Evolutionary conservation across 2,888 invertebrate species (phyloP), one percentile per base, ranked within the genome.

Genomic region (Calameuta idolon): DNA sequence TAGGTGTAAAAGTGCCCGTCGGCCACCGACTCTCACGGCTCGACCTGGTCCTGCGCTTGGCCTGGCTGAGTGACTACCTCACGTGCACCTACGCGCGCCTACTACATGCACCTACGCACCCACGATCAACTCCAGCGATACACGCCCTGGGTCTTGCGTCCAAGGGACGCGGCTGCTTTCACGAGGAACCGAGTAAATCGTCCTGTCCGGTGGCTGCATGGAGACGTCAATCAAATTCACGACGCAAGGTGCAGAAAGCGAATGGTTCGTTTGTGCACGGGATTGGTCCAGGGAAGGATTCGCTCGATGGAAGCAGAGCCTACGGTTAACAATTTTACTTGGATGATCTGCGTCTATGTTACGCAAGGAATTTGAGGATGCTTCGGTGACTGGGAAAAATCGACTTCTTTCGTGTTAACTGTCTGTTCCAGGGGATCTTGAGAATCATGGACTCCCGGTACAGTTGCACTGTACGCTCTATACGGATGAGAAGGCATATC

Each of bases 1-100:
- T 89, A 89, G 89, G 87, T 89, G 81, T 81, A 88, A 88, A 88
- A 86, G 86, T 88, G 85, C 85, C 37, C 34, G 74, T 33, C 71
- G 74, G 35, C 84, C 83, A 79, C 78, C 77, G 76, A 76, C 85
- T 87, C 87, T 87, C 88, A 87, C 86, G 87, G 86, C 85, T 86
- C 81, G 79, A 34, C 74, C 55, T 55, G 55, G 23, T 55, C 55
- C 35, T 35, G 35, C 1, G 55, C 55, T 2, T 23, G 23, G 55
- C 23, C 55, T 9, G 23, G 23, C 23, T 23, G 23, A 55, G 55
- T 55, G 55, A 55, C 55, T 55, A 55, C 55, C 55, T 55, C 55
- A 55, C 55, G 30, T 35, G 30, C 74, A 34, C 74, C 30, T 74
- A 34, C 74, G 35, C 74, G 37, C n/a, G 30, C 73, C 30, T 37